Conservation (phyloP, 2,113 vertebrate genomes). For the Nerophis lumbriciformis region DNA sequence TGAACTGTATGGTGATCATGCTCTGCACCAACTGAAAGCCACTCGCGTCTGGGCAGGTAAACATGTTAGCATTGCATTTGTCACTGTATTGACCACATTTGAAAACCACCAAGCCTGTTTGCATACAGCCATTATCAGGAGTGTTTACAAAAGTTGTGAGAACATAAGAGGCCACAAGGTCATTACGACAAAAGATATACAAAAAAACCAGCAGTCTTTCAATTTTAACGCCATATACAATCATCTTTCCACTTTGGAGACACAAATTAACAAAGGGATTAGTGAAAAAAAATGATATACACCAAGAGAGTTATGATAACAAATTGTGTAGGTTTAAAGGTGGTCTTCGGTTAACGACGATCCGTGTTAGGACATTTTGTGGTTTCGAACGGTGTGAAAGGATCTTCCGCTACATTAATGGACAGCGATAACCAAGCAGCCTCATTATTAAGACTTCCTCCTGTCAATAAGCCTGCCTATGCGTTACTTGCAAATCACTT, state of each 20-base stretch:
- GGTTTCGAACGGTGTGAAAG: too few species aligned
- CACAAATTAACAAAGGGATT: background rate
- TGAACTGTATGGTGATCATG: constrained; percentile 35
- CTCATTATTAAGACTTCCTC: too few species aligned
- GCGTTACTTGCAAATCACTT: too few species aligned
- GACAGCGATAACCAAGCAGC: too few species aligned
- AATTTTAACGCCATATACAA: background rate
- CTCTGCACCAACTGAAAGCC: constrained; percentile 50
- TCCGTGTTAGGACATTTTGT: too few species aligned
- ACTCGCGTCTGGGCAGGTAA: constrained; percentile 47
- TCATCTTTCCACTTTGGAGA: background rate
- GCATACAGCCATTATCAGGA: constrained; percentile 7
- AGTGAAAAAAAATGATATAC: too few species aligned
- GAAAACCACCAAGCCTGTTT: constrained; percentile 25
- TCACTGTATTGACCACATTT: constrained; percentile 21
- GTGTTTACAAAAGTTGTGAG: background rate
- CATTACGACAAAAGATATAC: background rate
- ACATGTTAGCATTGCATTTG: constrained; percentile 9
- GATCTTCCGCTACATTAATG: too few species aligned
- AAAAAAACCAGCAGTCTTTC: background rate
- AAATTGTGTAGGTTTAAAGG: too few species aligned
- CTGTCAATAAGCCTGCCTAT: too few species aligned
- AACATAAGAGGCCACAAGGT: background rate
- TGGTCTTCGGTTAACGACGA: too few species aligned
- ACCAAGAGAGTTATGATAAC: too few species aligned